Percentiles rank a stretch among this genome's conserved stretches.
These are phyloP conservation scores for Amiota minor DNA, from an alignment of 2,888 invertebrate species.

Conservation along the genomic window DNA sequence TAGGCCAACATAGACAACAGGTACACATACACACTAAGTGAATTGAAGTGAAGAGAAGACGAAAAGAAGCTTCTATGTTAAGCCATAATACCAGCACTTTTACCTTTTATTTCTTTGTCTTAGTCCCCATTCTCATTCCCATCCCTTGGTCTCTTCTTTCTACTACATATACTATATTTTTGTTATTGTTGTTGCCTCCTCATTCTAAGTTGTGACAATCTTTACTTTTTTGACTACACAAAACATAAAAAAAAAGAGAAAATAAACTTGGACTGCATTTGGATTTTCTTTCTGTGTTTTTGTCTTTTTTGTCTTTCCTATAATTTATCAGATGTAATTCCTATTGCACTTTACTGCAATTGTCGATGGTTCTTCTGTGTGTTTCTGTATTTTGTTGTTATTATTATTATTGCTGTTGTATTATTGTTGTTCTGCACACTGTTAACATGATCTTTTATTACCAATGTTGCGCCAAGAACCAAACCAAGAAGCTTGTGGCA, in stretches of 20 bases:
- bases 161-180: no score
- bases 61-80: no score
- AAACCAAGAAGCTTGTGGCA: not conserved
- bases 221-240: constrained; percentile 1
- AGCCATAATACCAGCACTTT: not conserved
- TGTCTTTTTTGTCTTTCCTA: constrained; percentile 45
- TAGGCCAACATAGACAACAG: no score
- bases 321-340: constrained; percentile 68
- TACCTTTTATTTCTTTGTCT: not conserved
- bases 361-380: constrained; percentile 24
- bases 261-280: constrained; percentile 42
- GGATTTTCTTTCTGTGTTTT: constrained; percentile 29
- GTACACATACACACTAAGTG: no score
- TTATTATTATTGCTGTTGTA: constrained; percentile 34
- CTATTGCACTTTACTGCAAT: constrained; percentile 44
- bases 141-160: no score
- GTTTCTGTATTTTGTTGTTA: not conserved
- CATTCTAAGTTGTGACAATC: constrained; percentile 20
- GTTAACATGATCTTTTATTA: constrained; percentile 70
- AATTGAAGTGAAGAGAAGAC: no score
- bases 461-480: constrained; percentile 37
- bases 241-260: no score
- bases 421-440: constrained; percentile 52
- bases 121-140: no score
- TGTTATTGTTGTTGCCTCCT: constrained; percentile 17